Percentiles rank a stretch among this genome's conserved stretches.
phyloP scores from a whole-genome alignment of 2,797 vertebrate genomes.

The Anguilla pacifica region DNA sequence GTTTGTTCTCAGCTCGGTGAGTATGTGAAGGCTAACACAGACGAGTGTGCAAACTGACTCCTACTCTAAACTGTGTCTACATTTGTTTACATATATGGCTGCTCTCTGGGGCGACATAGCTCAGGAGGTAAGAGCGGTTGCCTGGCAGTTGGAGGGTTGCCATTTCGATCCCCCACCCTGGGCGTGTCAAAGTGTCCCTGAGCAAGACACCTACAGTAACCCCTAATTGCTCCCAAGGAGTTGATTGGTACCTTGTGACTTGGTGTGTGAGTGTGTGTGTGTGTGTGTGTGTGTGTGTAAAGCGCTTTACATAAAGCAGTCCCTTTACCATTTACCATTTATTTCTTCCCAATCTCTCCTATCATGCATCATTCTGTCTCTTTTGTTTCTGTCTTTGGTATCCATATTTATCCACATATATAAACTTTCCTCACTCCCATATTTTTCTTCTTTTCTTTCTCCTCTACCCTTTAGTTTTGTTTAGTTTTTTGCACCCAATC shows the following conservation, averaged over 20 bases:
- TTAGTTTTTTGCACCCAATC: conserved; percentile 31
- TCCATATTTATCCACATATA: too few relatives aligned
- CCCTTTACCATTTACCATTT: neutral
- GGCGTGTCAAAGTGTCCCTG: too few relatives aligned
- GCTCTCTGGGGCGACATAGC: neutral
- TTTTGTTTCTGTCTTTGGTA: conserved; percentile 24
- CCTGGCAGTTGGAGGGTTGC: too few relatives aligned
- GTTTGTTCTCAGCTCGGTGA: neutral
- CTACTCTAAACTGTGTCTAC: too few relatives aligned
- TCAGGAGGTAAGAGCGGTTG: too few relatives aligned
- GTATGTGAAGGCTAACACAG: neutral
- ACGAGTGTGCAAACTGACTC: neutral
- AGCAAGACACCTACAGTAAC: too few relatives aligned
- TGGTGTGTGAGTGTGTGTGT: too few relatives aligned
- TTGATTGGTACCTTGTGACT: too few relatives aligned
- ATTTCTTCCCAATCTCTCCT: neutral
- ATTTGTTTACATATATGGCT: neutral
- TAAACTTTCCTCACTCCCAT: neutral
- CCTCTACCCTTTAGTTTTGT: conserved; percentile 20
- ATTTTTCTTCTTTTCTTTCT: neutral
- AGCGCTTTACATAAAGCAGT: too few relatives aligned
- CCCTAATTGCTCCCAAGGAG: too few relatives aligned
- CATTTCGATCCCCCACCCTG: too few relatives aligned
- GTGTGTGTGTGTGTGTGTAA: too few relatives aligned
- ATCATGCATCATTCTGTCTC: conserved; percentile 8